Percentiles rank a stretch among this genome's conserved stretches.
Conservation (phyloP, 2,888 invertebrate genomes). For the Heliconius ethilla region DNA sequence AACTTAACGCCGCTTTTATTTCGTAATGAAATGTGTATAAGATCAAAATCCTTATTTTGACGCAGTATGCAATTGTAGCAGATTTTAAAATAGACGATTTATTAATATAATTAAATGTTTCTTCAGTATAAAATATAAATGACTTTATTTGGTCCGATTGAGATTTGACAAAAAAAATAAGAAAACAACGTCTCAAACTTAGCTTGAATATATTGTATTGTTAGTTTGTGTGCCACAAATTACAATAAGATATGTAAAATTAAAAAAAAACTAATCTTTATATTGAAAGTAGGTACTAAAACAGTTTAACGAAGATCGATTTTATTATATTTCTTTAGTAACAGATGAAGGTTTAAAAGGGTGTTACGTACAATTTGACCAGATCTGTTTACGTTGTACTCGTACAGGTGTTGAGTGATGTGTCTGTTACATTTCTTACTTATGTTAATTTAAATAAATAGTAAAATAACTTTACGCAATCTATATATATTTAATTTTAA, state of each 20-base stretch:
- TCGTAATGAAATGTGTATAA: too few relatives aligned
- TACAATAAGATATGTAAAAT: background rate
- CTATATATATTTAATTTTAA: background rate
- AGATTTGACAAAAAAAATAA: too few relatives aligned
- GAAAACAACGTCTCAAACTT: too few relatives aligned
- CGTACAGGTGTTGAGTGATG: background rate
- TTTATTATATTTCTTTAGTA: background rate
- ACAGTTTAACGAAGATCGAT: background rate
- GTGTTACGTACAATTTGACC: background rate
- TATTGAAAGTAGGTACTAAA: background rate
- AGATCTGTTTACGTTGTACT: constrained; percentile 2
- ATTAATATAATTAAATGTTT: too few relatives aligned
- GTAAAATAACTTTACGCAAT: background rate
- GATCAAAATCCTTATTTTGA: too few relatives aligned
- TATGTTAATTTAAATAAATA: constrained; percentile 17
- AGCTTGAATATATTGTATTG: background rate
- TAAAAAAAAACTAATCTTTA: background rate
- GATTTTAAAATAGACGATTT: too few relatives aligned
- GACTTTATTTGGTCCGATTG: too few relatives aligned
- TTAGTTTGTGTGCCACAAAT: too few relatives aligned
- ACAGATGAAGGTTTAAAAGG: constrained; percentile 3
- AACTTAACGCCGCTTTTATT: too few relatives aligned
- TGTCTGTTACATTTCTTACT: background rate
- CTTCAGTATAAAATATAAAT: too few relatives aligned
- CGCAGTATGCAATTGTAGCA: too few relatives aligned